Base-by-base conservation (phyloP, 2,797 vertebrate species). In the Artibeus jamaicensis region DNA sequence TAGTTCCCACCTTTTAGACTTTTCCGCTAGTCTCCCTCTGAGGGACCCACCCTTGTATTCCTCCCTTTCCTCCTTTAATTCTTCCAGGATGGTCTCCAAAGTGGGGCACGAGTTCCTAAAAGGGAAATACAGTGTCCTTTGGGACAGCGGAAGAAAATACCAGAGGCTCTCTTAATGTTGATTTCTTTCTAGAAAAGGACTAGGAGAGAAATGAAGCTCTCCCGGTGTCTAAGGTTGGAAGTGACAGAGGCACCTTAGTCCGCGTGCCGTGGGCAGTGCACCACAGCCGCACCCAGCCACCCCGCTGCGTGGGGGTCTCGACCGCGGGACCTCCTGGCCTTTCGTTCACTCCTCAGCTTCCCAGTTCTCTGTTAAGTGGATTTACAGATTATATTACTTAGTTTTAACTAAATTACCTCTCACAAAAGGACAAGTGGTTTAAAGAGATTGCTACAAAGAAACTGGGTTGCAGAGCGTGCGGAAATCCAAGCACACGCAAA, bases 401-500 rank as follows among this genome's bases (percentile, higher is more conserved):
- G 85, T 96, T 93, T 96, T 95, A 96, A 95, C 94, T 96, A 97
- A 96, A 96, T 96, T 97, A 95, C 95, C 89, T 88, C 89, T 90
- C 87, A 92, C 86, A 94, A 95, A 94, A 94, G 93, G 90, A 86
- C 70, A 94, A 95, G 95, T 91, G 79, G 86, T 83, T 96, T 93
- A 91, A 89, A 94, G 91, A 92, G 94, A 79, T 83, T 50, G 82
- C 92, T 82, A 22, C 48, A 86, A 83, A 92, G 95, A 59, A 74
- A 74, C 50, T 48, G 85, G 18, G 44, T 44, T 83, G 77, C 86
- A 93, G 94, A 95, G 86, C 77, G 24, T 34, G 68, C 55, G 94
- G 83, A 50, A 67, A 71, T 92, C 91, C 62, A 70, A n/a, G 68
- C n/a, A 29, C 95, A 55, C 6, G 85, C 93, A 53, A 83, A 94